Base-by-base conservation (phyloP, 2,797 vertebrate species). In the Cichlasoma orientale region DNA sequence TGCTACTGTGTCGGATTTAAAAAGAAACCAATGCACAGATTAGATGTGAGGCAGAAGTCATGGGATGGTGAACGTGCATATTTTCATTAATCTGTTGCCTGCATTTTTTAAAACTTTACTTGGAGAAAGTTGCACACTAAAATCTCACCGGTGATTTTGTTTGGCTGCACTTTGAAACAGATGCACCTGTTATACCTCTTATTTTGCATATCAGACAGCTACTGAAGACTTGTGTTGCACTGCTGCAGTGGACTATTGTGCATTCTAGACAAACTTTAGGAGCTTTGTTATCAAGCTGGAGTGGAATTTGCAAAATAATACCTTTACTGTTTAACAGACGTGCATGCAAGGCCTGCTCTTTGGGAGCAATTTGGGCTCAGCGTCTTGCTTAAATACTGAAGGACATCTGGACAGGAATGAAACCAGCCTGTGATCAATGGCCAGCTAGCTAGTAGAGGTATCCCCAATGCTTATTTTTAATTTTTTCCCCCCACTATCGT, bases 391-490 rank as follows among this genome's bases (percentile, higher is more conserved):
- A 74, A 73, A 66, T 7, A 50, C 63, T 47, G 1, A n/a, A 56
- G 41, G 21, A 68, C 75, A 77, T 56, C 53, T 38, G 66, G 36
- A 72, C 1, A 19, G 44, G 36, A 31, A 72, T 47, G 1, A n/a
- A 82, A 66, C 16, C 50, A 73, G 7, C 11, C 31, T 70, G 2
- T 83, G 57, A 77, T 71, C 19, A 53, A 14, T 5, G 2, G 44
- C 73, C 73, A 81, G 68, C 12, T 71, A 13, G 59, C 75, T 75
- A 81, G 61, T 1, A 58, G 57, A 1, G 69, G 81, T 3, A 80
- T 89, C 79, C 84, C 84, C 80, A 0, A 7, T 23, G 74, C 56
- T 70, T 70, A 33, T 74, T 78, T 83, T 74, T 78, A 1, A 1
- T 41, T 38, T 59, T 52, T 0, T 29, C 73, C 53, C 74, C 73